Evolutionary conservation across 1,140 invertebrate genomes (phyloP).

Genomic region (Drosophila chauvacae): DNA sequence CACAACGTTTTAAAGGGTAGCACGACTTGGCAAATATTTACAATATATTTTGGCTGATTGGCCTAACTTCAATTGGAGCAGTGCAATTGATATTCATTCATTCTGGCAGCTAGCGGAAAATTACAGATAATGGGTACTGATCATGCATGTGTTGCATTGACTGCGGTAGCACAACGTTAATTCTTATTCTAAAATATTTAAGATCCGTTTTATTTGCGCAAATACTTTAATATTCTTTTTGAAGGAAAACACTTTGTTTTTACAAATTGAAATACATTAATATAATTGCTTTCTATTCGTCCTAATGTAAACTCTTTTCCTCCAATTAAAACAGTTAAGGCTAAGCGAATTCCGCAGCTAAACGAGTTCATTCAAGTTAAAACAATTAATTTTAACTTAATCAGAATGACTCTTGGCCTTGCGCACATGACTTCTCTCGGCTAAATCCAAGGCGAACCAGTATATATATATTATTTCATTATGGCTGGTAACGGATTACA

Average conservation of each 20-base stretch:
- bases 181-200: background rate
- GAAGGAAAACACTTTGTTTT: background rate
- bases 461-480: slow-evolving; percentile 25
- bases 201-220: background rate
- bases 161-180: background rate
- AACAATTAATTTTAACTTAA: slow-evolving; percentile 43
- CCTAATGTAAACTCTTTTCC: background rate
- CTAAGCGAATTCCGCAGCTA: background rate
- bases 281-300: background rate
- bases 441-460: slow-evolving; percentile 11
- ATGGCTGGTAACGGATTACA: slow-evolving; percentile 23
- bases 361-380: slow-evolving; percentile 20
- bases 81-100: slow-evolving; percentile 32
- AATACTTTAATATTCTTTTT: background rate
- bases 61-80: slow-evolving; percentile 5
- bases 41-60: slow-evolving; percentile 29
- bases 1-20: background rate
- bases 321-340: slow-evolving; percentile 1
- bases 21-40: slow-evolving; percentile 29
- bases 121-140: slow-evolving; percentile 7
- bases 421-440: slow-evolving; percentile 17
- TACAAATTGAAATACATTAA: background rate
- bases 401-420: slow-evolving; percentile 42
- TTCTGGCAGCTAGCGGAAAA: slow-evolving; percentile 9
- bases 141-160: slow-evolving; percentile 3